These are phyloP conservation scores for Fistularia tabacaria DNA, from an alignment of 2,797 vertebrate species.

Conservation along the genomic window DNA sequence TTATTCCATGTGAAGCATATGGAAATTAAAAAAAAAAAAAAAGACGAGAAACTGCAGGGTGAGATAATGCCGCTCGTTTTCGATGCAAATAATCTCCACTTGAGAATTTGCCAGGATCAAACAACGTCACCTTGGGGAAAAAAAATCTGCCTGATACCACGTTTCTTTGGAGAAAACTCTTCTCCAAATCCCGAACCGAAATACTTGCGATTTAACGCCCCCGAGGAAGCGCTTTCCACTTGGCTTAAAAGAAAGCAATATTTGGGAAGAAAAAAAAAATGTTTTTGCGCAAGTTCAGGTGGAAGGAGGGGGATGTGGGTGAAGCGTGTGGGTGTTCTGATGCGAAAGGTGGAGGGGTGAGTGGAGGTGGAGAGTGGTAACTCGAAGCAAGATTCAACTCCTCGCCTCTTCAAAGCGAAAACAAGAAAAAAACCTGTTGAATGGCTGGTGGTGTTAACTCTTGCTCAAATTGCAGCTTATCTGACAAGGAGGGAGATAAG, in stretches of 20 bases:
- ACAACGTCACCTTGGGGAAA: conserved; percentile 2
- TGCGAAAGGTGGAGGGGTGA: conserved; percentile 20
- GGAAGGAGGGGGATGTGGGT: conserved; percentile 21
- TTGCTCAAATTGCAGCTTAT: conserved; percentile 57
- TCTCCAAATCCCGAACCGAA: too few relatives aligned
- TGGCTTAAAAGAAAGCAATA: not conserved
- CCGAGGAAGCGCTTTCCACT: not conserved
- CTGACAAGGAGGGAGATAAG: conserved; percentile 45
- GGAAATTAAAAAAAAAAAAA: not conserved
- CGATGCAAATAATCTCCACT: conserved; percentile 42
- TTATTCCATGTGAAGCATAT: conserved; percentile 3
- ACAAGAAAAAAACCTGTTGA: conserved; percentile 13
- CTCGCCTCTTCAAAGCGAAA: conserved; percentile 15
- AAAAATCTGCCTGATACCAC: conserved; percentile 19
- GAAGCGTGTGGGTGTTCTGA: conserved; percentile 34
- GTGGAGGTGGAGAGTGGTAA: conserved; percentile 4
- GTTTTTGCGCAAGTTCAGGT: conserved; percentile 27
- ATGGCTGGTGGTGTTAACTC: conserved; percentile 33
- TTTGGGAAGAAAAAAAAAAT: conserved; percentile 7
- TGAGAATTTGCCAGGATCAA: conserved; percentile 16
- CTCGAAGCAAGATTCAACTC: conserved; percentile 26
- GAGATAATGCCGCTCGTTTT: conserved; percentile 37
- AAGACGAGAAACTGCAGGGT: not conserved
- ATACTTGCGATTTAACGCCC: not conserved
- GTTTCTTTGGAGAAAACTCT: conserved; percentile 14